Percentiles rank a stretch among this genome's conserved stretches.
phyloP scores from a whole-genome alignment of 2,797 vertebrate genomes.

The Saxicola maurus region DNA sequence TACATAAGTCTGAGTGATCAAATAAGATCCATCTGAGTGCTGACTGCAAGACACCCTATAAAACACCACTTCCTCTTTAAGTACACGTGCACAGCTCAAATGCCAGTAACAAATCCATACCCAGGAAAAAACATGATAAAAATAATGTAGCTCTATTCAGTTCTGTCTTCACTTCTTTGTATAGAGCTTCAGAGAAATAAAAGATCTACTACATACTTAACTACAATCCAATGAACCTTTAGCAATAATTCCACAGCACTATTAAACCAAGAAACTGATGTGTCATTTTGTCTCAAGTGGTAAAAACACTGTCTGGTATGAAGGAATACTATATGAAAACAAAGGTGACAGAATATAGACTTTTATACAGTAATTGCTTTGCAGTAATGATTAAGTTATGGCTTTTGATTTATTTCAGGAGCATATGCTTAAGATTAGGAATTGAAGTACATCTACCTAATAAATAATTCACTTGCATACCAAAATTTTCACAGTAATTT shows the following conservation, averaged over 20 bases:
- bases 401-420: not conserved
- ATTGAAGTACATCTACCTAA: not conserved
- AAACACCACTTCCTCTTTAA: not conserved
- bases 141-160: not conserved
- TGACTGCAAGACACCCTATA: not conserved
- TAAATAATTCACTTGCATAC: not conserved
- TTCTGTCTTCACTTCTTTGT: not conserved
- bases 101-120: not conserved
- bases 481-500: not conserved
- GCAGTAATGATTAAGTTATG: not conserved
- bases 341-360: not conserved
- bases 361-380: not conserved
- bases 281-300: not conserved
- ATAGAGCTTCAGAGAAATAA: not conserved
- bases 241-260: not conserved
- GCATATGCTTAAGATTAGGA: not conserved
- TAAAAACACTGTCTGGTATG: not conserved
- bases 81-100: not conserved
- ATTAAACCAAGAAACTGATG: not conserved
- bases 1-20: not conserved
- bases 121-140: not conserved
- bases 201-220: not conserved
- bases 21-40: not conserved
- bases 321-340: not conserved
- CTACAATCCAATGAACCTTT: not conserved